Base-by-base conservation (phyloP, 2,113 vertebrate species). In the Trematocara macrostoma region DNA sequence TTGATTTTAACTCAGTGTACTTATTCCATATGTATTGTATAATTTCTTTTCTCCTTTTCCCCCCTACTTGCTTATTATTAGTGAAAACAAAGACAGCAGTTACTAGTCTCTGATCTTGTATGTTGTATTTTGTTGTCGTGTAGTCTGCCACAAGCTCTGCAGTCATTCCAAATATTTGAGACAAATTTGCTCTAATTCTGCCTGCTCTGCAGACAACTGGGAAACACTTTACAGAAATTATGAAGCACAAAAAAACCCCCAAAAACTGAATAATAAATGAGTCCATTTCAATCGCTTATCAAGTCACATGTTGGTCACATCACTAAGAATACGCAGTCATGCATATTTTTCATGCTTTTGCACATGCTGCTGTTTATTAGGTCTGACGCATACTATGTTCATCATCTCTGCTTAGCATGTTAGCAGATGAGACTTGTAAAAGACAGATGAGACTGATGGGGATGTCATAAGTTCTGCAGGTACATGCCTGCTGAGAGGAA, bases 1-100 rank as follows among this genome's bases (percentile, higher is more conserved):
- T 51, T 1, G 16, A 51, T 51, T 18, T n/a, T 18, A 51, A n/a
- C 71, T 76, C 29, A 51, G 18, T 51, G n/a, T 76, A 76, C 45
- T 51, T 2, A 34, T 76, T 76, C 26, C 26, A 51, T n/a, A 0
- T 76, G 3, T 76, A 49, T 76, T 51, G 2, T n/a, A 31, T 34
- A 8, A 74, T 76, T 76, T 34, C 0, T 8, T 31, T 51, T 12
- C 26, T 34, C 71, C 26, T 18, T 31, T 3, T 0, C 0, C 4
- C 14, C 42, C 26, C 0, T n/a, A 11, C 71, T 76, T 31, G 26
- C 16, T n/a, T 18, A 31, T 74, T 31, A 80, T 15, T 23, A 31
- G 67, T 69, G 20, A 81, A 61, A 89, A 79, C 18, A n/a, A 34
- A 78, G 16, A 3, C 12, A 81, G 9, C 38, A 52, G 53, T 14